Conservation (phyloP, 2,888 invertebrate genomes). For the Philopedon plagiatum region DNA sequence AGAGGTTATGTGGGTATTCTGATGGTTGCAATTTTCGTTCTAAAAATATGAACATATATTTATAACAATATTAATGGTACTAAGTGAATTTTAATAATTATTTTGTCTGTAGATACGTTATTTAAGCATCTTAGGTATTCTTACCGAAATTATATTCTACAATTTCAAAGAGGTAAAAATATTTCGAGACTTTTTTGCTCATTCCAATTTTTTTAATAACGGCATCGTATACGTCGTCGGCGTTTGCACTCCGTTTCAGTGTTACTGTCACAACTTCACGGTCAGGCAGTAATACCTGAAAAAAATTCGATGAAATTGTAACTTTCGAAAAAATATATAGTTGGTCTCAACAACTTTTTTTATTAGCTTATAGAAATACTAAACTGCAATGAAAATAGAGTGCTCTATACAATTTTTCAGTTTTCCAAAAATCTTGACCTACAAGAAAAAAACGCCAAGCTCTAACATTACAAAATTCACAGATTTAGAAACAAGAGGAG, state of each 20-base stretch:
- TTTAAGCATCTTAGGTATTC: slow-evolving; percentile 59
- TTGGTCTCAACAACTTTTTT: no score
- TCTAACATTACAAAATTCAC: no score
- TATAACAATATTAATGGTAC: no score
- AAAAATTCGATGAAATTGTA: slow-evolving; percentile 48
- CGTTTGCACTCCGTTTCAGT: slow-evolving; percentile 89
- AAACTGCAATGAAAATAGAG: no score
- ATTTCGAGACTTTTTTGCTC: slow-evolving; percentile 85
- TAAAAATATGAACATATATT: slow-evolving; percentile 65
- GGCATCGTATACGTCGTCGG: slow-evolving; percentile 91
- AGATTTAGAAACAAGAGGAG: no score
- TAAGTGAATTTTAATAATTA: no score
- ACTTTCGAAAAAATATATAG: no score
- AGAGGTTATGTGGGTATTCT: slow-evolving; percentile 97
- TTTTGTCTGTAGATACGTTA: no score
- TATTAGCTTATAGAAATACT: no score
- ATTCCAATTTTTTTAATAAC: slow-evolving; percentile 89
- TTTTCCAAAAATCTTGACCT: no score
- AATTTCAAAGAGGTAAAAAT: slow-evolving; percentile 97
- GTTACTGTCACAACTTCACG: slow-evolving; percentile 90
- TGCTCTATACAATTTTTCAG: no score
- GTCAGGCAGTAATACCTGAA: slow-evolving; percentile 87
- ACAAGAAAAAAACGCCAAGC: no score
- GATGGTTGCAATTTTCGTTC: slow-evolving; percentile 93
- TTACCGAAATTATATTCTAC: slow-evolving; percentile 97